These are phyloP conservation scores for Heliothis peltigera DNA, from an alignment of 2,888 invertebrate genomes.

Conservation along the genomic window DNA sequence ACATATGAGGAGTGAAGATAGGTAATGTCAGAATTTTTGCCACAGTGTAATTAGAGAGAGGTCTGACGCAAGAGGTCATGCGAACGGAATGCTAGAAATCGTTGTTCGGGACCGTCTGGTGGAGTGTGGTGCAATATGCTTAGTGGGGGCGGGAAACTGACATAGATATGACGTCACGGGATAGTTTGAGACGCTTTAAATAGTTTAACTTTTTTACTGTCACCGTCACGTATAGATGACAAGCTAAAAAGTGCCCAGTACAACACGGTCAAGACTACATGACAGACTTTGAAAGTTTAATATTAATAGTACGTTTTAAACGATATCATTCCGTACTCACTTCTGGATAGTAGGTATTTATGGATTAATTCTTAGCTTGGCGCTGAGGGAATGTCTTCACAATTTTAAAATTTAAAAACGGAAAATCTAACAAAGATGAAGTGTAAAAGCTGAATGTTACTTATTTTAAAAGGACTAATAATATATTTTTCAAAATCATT, in stretches of 20 bases:
- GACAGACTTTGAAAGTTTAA: too few species aligned
- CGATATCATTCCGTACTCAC: too few species aligned
- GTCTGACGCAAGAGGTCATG: slow-evolving; percentile 84
- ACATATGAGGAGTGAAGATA: slow-evolving; percentile 68
- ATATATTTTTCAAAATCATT: background rate
- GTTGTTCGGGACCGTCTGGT: slow-evolving; percentile 63
- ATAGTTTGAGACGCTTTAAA: too few species aligned
- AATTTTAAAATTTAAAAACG: background rate
- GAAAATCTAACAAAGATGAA: background rate
- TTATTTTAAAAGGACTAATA: background rate
- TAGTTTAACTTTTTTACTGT: background rate
- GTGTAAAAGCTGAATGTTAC: background rate
- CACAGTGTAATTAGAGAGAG: slow-evolving; percentile 85
- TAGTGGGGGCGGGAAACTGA: slow-evolving; percentile 42
- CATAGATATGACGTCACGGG: slow-evolving; percentile 4
- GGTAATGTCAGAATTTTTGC: slow-evolving; percentile 83
- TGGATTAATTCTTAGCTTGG: too few species aligned
- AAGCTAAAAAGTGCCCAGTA: too few species aligned
- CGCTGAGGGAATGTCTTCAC: too few species aligned
- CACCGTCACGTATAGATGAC: too few species aligned
- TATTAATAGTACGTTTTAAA: too few species aligned
- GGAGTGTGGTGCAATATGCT: slow-evolving; percentile 50
- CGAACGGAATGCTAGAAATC: slow-evolving; percentile 84
- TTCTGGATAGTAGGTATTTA: too few species aligned
- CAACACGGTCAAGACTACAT: too few species aligned